Evolutionary conservation across 2,888 invertebrate genomes (phyloP), one percentile per base, ranked within the genome.

Genomic region (Coremacera marginata): DNA sequence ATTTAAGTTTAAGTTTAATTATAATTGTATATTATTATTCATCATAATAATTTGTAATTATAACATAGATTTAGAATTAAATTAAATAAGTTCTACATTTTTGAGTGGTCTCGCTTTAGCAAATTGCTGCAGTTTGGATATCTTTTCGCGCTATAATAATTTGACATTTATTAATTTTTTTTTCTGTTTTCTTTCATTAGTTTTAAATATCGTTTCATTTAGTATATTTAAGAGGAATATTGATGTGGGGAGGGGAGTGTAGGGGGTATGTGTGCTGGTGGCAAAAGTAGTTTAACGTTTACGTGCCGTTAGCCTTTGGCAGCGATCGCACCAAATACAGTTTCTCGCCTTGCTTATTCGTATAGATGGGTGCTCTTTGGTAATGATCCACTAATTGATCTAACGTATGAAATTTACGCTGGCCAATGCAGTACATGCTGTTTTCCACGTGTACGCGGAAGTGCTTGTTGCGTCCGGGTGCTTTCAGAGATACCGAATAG

Each of bases 331-430:
- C 96, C 84, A 99, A 93, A 91, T 97, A 99, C 78, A 99, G 92
- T 91, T 98, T 98, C 91, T 99, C 99, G 84, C 98, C 98, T 90
- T 96, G 96, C 90, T 97, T 97, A 91, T 97, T 97, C 87, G 98
- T 98, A 91, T 98, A 99, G 89, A 99, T 99, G 84, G 99, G 99
- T 85, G 99, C 98, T 88, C 96, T 94, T 92, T 98, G 98, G 92
- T 99, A 99, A 91, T 99, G 99, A 88, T 96, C 95, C 84, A 99
- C 98, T 84, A 99, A 93, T 90, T 97, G 97, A 89, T 99, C 98
- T 86, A 99, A 92, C 77, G 96, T 94, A 86, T 95, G 94, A 91
- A 99, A 99, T 91, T 96, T 96, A 88, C 99, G 95, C 91, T 98
- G 98, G 62, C 99, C 99, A 91, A 99, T 99, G 91, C 97, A 96